A percentile compares a stretch with the other conserved stretches of the same genome.
Conservation (phyloP, 2,888 invertebrate genomes). For the Anodontia alba region DNA sequence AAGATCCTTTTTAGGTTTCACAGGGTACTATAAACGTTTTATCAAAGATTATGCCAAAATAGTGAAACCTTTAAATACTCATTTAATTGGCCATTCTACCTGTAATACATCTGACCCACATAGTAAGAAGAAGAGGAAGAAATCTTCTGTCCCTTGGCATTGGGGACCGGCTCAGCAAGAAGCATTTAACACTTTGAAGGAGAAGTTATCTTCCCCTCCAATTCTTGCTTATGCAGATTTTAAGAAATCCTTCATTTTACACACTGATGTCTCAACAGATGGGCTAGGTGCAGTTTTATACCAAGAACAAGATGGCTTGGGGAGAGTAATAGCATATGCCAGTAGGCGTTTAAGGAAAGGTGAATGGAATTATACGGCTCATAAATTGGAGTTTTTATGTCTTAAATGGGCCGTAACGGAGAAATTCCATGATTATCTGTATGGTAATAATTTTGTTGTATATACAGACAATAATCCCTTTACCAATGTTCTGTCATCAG, state of each 20-base stretch:
- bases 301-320: background rate
- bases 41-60: too few species aligned
- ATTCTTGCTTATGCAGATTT: background rate
- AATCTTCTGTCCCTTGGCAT: too few species aligned
- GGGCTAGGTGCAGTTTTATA: too few species aligned
- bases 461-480: too few species aligned
- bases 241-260: background rate
- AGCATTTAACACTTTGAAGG: background rate
- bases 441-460: background rate
- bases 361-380: slow-evolving; percentile 43
- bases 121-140: too few species aligned
- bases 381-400: slow-evolving; percentile 49
- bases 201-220: background rate
- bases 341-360: slow-evolving; percentile 28
- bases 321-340: slow-evolving; percentile 32
- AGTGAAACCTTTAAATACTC: too few species aligned
- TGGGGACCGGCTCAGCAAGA: background rate
- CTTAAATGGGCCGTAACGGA: slow-evolving; percentile 54
- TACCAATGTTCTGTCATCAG: too few species aligned
- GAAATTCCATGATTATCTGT: slow-evolving; percentile 30
- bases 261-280: background rate
- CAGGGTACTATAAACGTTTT: too few species aligned
- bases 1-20: too few species aligned
- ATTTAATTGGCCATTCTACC: too few species aligned
- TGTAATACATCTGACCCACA: too few species aligned